Percentiles rank a stretch among this genome's conserved stretches.
phyloP scores from a whole-genome alignment of 2,888 invertebrate genomes.

The Gymnoscelis rufifasciata region DNA sequence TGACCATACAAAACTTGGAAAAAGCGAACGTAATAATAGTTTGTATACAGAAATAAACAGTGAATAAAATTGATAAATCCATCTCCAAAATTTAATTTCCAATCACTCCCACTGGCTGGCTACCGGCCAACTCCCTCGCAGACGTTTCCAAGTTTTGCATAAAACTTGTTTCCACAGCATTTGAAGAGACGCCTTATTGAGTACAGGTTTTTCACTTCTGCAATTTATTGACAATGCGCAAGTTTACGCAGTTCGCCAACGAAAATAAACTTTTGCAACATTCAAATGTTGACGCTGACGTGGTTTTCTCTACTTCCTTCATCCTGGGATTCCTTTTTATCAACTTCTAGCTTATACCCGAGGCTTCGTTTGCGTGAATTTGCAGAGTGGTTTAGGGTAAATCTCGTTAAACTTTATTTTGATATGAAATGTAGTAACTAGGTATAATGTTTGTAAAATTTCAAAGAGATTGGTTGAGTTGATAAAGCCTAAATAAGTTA shows the following conservation, averaged over 20 bases:
- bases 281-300: conserved; percentile 3
- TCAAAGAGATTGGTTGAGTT: no score
- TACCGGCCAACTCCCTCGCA: conserved; percentile 49
- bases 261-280: conserved; percentile 14
- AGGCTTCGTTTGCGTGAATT: no score
- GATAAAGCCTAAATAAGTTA: no score
- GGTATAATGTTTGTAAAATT: no score
- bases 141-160: conserved; percentile 59
- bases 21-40: no score
- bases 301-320: not conserved
- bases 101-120: conserved; percentile 43
- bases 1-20: no score
- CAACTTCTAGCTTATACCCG: not conserved
- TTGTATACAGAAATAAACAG: not conserved
- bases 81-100: conserved; percentile 22
- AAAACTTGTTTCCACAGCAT: conserved; percentile 54
- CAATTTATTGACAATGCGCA: conserved; percentile 47
- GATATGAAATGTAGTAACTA: no score
- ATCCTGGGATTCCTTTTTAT: not conserved
- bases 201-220: conserved; percentile 24
- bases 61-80: not conserved
- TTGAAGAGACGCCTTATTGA: conserved; percentile 49
- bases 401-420: no score
- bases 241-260: conserved; percentile 20
- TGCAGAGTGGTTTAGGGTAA: no score